These are phyloP conservation scores for Sialia sialis DNA, from an alignment of 2,113 vertebrate genomes.

Conservation along the genomic window DNA sequence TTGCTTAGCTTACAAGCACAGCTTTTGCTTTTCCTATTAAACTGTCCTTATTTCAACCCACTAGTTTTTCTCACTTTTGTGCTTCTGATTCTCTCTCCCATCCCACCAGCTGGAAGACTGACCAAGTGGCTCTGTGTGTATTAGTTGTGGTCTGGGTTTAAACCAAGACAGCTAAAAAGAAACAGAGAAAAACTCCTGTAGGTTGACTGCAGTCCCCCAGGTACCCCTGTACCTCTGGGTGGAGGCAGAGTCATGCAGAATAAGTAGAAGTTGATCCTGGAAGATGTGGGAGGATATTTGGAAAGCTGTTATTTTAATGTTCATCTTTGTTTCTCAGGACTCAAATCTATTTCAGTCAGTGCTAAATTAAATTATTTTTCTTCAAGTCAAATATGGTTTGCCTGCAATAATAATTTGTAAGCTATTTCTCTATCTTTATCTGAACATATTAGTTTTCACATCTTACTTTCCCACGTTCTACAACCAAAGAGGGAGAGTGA, in stretches of 20 bases:
- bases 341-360: background rate
- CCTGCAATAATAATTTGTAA: background rate
- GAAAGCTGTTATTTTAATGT: background rate
- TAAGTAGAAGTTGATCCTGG: background rate
- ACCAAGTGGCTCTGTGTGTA: background rate
- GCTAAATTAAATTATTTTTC: background rate
- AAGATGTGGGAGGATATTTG: background rate
- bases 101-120: background rate
- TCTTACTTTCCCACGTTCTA: background rate
- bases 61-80: background rate
- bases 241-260: background rate
- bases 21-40: background rate
- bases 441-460: background rate
- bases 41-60: background rate
- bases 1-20: background rate
- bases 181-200: background rate
- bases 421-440: background rate
- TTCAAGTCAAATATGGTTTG: background rate
- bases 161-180: background rate
- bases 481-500: background rate
- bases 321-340: background rate
- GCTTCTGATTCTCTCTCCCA: background rate
- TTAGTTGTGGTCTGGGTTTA: background rate
- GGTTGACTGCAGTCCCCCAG: background rate
- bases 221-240: background rate